Base-by-base conservation (phyloP, 1,140 invertebrate genomes). In the Belonocnema kinseyi region DNA sequence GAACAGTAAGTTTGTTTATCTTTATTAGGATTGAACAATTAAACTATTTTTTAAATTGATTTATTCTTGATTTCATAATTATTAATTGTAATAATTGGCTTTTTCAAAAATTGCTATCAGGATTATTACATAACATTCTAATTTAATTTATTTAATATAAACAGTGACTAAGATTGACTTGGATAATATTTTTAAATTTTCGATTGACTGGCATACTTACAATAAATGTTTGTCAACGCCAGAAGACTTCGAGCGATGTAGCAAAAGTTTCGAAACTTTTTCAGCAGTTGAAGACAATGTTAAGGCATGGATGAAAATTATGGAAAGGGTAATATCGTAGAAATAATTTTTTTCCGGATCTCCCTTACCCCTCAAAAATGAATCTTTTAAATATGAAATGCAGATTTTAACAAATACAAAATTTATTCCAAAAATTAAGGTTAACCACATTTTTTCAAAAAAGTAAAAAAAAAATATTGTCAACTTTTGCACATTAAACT, bases 291-390 rank as follows among this genome's bases (percentile, higher is more conserved):
- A 95, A 82, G 81, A 88, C 16, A 92, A 85, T 76, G 93, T 95
- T 0, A 93, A 93, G 80, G 87, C 91, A 53, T 95, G 94, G 94
- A 92, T 93, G 73, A 94, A 93, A 82, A 90, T 93, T 82, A 94
- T 95, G 80, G 93, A 94, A 87, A 92, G 92, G 89, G 94, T 94
- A 88, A 14, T 72, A 73, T 73, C 73, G 50, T 66, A 73, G 33
- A 21, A 54, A 53, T 73, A n/a, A 19, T 10, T 77, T 21, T 14
- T 73, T 73, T 50, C 7, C 66, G 16, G 26, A 16, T 17, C 17
- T 58, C 11, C 2, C 5, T 53, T 33, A 16, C 26, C 26, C 16
- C 40, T 26, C 40, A 33, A 10, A 51, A 40, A 26, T 33, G 7
- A 7, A 58, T 40, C 2, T 40, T 58, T 46, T 46, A 11, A 46